Evolutionary conservation across 2,797 vertebrate genomes (phyloP).

Genomic region (Pagetopsis macropterus): DNA sequence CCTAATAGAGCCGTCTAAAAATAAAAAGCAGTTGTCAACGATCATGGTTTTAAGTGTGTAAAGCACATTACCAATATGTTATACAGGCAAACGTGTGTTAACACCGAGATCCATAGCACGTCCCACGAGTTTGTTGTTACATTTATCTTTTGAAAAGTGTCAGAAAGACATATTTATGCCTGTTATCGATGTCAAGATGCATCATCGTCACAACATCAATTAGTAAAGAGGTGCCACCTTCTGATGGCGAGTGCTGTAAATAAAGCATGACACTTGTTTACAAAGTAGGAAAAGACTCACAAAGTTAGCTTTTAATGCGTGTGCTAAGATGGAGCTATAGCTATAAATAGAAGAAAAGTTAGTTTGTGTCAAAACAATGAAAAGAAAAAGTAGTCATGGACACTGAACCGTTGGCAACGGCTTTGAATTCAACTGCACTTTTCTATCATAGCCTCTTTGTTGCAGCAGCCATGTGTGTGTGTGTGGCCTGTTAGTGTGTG

Average conservation of each 20-base stretch:
- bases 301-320: neutral
- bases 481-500: neutral
- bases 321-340: neutral
- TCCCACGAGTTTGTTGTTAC: neutral
- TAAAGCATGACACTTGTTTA: slow-evolving; percentile 13
- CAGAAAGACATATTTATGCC: too few relatives aligned
- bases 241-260: slow-evolving; percentile 27
- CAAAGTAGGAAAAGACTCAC: neutral
- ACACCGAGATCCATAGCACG: neutral
- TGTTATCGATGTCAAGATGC: neutral
- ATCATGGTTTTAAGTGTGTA: neutral
- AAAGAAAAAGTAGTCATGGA: slow-evolving; percentile 4
- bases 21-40: slow-evolving; percentile 6
- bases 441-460: neutral
- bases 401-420: neutral
- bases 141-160: neutral
- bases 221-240: slow-evolving; percentile 15
- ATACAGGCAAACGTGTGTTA: neutral
- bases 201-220: neutral
- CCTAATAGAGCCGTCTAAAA: neutral
- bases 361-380: slow-evolving; percentile 22
- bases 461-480: neutral
- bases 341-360: neutral
- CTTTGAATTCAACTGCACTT: neutral
- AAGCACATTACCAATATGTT: neutral